Evolutionary conservation across 1,140 invertebrate genomes (phyloP).

Genomic region (Psilanteris sp.): DNA sequence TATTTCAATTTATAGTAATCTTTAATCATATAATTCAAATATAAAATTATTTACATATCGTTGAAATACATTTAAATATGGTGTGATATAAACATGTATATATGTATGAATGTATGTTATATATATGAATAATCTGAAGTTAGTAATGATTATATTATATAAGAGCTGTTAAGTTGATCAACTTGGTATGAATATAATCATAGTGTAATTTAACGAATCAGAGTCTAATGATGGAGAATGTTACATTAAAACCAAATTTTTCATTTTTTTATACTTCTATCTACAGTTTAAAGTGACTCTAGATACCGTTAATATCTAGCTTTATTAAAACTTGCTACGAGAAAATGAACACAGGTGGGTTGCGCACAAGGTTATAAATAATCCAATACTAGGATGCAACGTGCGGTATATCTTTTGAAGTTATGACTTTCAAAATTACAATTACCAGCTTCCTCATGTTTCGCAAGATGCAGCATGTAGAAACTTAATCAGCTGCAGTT

Average conservation of each 20-base stretch:
- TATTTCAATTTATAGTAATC: too few species aligned
- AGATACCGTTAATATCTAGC: constrained; percentile 46
- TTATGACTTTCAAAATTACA: constrained; percentile 62
- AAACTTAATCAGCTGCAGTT: constrained; percentile 43
- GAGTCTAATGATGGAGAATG: too few species aligned
- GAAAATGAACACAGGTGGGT: constrained; percentile 52
- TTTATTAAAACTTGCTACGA: constrained; percentile 61
- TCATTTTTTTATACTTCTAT: constrained; percentile 8
- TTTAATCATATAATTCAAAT: too few species aligned
- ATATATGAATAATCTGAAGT: too few species aligned
- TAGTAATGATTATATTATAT: too few species aligned
- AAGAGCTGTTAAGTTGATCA: too few species aligned
- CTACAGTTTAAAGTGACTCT: constrained; percentile 27
- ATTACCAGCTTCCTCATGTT: constrained; percentile 56
- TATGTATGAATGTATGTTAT: too few species aligned
- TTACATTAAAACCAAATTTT: constrained; percentile 26
- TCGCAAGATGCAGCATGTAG: constrained; percentile 35
- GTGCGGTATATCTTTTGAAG: constrained; percentile 57
- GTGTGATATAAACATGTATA: too few species aligned
- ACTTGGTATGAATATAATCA: too few species aligned
- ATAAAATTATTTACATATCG: too few species aligned
- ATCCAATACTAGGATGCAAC: constrained; percentile 55
- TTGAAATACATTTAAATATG: too few species aligned
- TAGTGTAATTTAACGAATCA: too few species aligned
- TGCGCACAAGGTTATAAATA: constrained; percentile 52